These are phyloP conservation scores for Drosophila nr. perissopoda DNA, from an alignment of 2,888 invertebrate species.

Conservation along the genomic window DNA sequence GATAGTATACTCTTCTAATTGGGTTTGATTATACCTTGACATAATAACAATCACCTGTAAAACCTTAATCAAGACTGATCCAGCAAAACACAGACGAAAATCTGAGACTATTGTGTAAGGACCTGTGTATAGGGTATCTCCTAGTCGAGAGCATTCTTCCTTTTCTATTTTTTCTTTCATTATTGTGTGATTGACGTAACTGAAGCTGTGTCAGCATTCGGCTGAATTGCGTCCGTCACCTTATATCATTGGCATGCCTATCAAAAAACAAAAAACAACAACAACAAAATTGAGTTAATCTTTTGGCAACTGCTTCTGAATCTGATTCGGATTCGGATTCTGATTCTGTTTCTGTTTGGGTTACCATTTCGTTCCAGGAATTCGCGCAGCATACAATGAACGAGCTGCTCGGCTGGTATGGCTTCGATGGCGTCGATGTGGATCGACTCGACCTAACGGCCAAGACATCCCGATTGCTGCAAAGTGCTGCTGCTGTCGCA, in stretches of 20 bases:
- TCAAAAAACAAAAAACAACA: background rate
- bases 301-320: slow-evolving; percentile 2
- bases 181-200: slow-evolving; percentile 7
- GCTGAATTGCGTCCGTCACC: slow-evolving; percentile 25
- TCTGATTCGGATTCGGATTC: background rate
- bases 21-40: background rate
- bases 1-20: too few relatives aligned
- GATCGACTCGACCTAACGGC: slow-evolving; percentile 86
- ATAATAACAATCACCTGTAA: background rate
- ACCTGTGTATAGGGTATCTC: background rate
- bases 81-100: background rate
- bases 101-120: background rate
- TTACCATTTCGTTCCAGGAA: slow-evolving; percentile 87
- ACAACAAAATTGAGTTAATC: background rate
- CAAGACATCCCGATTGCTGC: slow-evolving; percentile 82
- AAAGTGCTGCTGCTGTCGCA: slow-evolving; percentile 76
- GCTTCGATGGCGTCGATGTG: slow-evolving; percentile 90
- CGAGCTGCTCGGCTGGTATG: slow-evolving; percentile 96
- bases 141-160: background rate
- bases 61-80: background rate
- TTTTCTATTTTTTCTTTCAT: background rate
- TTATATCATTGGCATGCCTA: slow-evolving; percentile 6
- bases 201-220: slow-evolving; percentile 50
- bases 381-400: slow-evolving; percentile 97
- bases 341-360: background rate